phyloP scores from a whole-genome alignment of 1,140 invertebrate species.

The Neodiprion pinetum region DNA sequence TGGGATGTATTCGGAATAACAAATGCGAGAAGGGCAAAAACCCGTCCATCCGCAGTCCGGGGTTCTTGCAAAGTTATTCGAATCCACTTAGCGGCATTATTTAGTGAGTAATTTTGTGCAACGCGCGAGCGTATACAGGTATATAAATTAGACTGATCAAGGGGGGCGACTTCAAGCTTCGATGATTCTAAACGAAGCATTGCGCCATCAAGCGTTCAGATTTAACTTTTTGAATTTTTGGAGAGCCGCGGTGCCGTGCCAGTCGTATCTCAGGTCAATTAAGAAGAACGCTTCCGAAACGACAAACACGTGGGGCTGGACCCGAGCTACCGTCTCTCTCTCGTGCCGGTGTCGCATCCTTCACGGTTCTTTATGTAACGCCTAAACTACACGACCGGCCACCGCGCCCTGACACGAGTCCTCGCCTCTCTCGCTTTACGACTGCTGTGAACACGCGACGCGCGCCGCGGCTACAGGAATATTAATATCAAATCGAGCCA shows the following conservation, averaged over 20 bases:
- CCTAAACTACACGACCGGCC: not conserved
- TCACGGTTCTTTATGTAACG: conserved; percentile 12
- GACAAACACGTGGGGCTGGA: conserved; percentile 57
- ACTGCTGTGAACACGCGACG: not conserved
- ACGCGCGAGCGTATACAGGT: no score
- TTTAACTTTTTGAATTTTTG: conserved; percentile 8
- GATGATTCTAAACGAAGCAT: not conserved
- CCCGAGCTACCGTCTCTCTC: conserved; percentile 18
- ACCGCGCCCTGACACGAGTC: not conserved
- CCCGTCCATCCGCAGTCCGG: no score
- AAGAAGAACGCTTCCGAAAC: conserved; percentile 60
- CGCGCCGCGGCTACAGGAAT: not conserved
- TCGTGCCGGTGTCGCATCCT: conserved; percentile 21
- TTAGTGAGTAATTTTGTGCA: no score
- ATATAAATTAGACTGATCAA: not conserved
- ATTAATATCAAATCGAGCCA: not conserved
- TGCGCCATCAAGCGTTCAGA: conserved; percentile 6
- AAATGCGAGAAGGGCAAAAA: no score
- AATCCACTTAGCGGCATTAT: no score
- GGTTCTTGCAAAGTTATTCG: no score
- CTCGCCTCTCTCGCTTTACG: not conserved
- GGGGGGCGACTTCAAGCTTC: not conserved
- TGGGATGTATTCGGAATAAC: no score
- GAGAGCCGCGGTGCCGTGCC: conserved; percentile 26
- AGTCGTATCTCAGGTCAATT: conserved; percentile 62